Base-by-base conservation (phyloP, 2,113 vertebrate genomes). In the Erythrolamprus reginae region DNA sequence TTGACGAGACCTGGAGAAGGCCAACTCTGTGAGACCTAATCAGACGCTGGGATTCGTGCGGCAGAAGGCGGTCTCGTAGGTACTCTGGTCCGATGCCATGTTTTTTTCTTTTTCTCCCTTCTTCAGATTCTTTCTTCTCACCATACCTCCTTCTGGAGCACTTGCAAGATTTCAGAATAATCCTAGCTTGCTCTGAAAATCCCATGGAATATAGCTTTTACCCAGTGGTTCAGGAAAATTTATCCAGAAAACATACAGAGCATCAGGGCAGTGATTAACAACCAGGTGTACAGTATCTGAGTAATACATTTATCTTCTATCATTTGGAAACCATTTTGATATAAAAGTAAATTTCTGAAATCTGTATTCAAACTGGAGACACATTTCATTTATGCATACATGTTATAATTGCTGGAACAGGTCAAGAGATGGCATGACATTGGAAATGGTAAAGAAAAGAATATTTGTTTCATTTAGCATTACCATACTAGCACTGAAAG, bases 341-440 rank as follows among this genome's bases (percentile, higher is more conserved):
- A 77, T 90, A 77, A 90, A 90, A 92, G 90, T 83, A 58, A 28
- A n/a, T 1, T 92, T 65, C n/a, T 92, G 89, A 92, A 58, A 84
- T 89, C 33, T 8, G 77, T 84, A 89, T 89, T 90, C 88, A 86
- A 52, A 6, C n/a, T 53, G 19, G 26, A 86, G 51, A 9, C 5
- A 38, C 19, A 42, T 33, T 38, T 86, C 33, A 23, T 23, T 53
- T 53, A 53, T 86, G 50, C n/a, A 12, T 86, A 86, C 8, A 55
- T 55, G 84, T 86, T 55, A 86, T 42, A 17, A 38, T 52, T 55
- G n/a, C 50, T 86, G n/a, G 51, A 53, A 48, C 10, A 42, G 51
- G 10, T 33, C 33, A 52, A 55, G 51, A 84, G 21, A 48, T 48
- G 24, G 84, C 33, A 86, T 55, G 51, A 5, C 28, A 5, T 38